Evolutionary conservation across 2,113 vertebrate genomes (phyloP), one percentile per base, ranked within the genome.

Genomic region (Cygnus buccinator): DNA sequence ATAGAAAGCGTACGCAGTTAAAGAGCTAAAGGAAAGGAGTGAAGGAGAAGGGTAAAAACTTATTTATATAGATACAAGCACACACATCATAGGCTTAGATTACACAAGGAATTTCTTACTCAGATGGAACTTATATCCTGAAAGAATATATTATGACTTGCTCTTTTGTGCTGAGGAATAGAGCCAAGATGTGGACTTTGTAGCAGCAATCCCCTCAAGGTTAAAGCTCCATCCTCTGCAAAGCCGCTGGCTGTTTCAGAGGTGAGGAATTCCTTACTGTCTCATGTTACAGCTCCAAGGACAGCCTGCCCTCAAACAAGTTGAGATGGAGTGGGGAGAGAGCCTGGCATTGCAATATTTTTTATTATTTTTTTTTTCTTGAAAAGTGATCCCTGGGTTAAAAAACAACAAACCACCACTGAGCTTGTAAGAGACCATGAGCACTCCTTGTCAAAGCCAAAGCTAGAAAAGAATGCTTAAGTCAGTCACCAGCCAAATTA

Each of bases 251-350:
- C 78, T 90, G 84, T 71, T 90, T 85, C 63, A 76, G 84, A 92
- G 59, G 85, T 39, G 37, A 95, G 72, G 92, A 86, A 96, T 91
- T 83, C 90, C 20, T 43, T 59, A 52, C 86, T 35, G 41, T 91
- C 79, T 96, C 44, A 0, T 2, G 7, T 96, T 94, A 62, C 95
- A 79, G 33, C 29, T 93, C 26, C 85, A 93, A 95, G 94, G 96
- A 83, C 96, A 95, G 39, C 3, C 48, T 93, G 79, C 7, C 85
- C 63, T 95, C 55, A 80, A 89, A 76, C 39, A 61, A 82, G 7
- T 9, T 39, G 21, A 59, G n/a, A 29, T 18, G 13, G 28, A 85
- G 35, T 2, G 1, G 3, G 6, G 17, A 90, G 19, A 0, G 2
- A 62, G 41, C 4, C 21, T 41, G 37, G 21, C 37, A 55, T 6